These are phyloP conservation scores for Ectobius pallidus DNA, from an alignment of 2,888 invertebrate genomes.

Conservation along the genomic window DNA sequence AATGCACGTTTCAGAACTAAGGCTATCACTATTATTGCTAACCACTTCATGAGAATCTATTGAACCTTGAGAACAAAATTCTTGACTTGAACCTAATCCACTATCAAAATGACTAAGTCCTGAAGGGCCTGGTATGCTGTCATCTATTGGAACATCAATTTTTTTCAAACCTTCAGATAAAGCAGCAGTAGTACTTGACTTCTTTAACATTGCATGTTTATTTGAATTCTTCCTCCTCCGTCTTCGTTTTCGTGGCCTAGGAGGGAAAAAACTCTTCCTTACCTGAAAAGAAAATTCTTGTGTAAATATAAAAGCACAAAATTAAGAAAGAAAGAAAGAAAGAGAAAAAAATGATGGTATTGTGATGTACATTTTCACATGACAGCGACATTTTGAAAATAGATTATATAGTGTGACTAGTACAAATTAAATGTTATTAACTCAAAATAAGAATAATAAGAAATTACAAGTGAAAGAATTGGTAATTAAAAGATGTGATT, in stretches of 20 bases:
- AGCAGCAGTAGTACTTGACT: constrained; percentile 1
- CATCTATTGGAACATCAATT: not conserved
- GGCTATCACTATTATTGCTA: not conserved
- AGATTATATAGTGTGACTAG: too few relatives aligned
- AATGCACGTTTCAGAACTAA: constrained; percentile 59
- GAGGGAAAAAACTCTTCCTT: constrained; percentile 16
- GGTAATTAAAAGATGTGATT: too few relatives aligned
- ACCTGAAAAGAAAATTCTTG: constrained; percentile 4
- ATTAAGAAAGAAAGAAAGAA: too few relatives aligned
- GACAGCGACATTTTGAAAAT: too few relatives aligned
- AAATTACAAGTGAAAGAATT: too few relatives aligned
- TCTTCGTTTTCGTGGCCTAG: not conserved
- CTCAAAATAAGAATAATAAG: too few relatives aligned
- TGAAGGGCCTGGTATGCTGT: not conserved
- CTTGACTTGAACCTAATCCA: constrained; percentile 20
- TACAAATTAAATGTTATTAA: too few relatives aligned
- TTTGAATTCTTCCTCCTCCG: not conserved
- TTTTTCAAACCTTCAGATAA: not conserved
- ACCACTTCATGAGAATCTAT: not conserved
- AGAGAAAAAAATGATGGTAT: too few relatives aligned
- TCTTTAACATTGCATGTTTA: not conserved
- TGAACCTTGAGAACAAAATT: not conserved
- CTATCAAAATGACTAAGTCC: constrained; percentile 14
- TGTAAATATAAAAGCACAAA: too few relatives aligned
- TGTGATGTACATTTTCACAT: too few relatives aligned